phyloP scores from a whole-genome alignment of 2,113 vertebrate species.

The Nothoprocta perdicaria region DNA sequence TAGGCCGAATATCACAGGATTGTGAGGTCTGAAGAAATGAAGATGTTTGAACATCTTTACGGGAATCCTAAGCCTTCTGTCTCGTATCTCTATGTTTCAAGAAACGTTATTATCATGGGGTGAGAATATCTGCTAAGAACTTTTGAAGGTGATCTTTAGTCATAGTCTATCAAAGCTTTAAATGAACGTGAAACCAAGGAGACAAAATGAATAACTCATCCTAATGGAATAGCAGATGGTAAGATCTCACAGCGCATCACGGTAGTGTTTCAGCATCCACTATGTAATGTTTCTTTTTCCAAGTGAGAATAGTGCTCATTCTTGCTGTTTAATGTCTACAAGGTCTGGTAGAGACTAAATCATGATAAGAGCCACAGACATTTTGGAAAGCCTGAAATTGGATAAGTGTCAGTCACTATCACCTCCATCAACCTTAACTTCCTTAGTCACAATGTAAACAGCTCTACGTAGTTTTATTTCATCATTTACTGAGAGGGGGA shows the following conservation, averaged over 20 bases:
- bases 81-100: conserved; percentile 50
- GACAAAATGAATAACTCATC: conserved; percentile 59
- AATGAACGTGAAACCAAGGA: conserved; percentile 64
- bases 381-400: conserved; percentile 66
- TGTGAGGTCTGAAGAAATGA: conserved; percentile 51
- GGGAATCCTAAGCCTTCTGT: conserved; percentile 34
- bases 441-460: conserved; percentile 68
- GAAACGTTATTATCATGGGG: conserved; percentile 33
- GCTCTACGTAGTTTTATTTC: conserved; percentile 45
- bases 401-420: conserved; percentile 59
- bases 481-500: conserved; percentile 52
- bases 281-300: conserved; percentile 52
- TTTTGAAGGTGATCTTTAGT: conserved; percentile 64
- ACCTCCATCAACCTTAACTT: conserved; percentile 63
- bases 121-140: conserved; percentile 55
- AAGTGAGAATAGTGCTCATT: conserved; percentile 49
- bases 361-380: conserved; percentile 66
- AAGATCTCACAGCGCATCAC: conserved; percentile 15
- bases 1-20: conserved; percentile 43
- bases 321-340: conserved; percentile 63
- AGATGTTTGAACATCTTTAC: conserved; percentile 29
- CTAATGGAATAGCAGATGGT: conserved; percentile 51
- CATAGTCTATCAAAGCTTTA: conserved; percentile 67
- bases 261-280: conserved; percentile 38
- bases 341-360: conserved; percentile 55